phyloP scores from a whole-genome alignment of 2,113 vertebrate species.

The Stigmatopora nigra region DNA sequence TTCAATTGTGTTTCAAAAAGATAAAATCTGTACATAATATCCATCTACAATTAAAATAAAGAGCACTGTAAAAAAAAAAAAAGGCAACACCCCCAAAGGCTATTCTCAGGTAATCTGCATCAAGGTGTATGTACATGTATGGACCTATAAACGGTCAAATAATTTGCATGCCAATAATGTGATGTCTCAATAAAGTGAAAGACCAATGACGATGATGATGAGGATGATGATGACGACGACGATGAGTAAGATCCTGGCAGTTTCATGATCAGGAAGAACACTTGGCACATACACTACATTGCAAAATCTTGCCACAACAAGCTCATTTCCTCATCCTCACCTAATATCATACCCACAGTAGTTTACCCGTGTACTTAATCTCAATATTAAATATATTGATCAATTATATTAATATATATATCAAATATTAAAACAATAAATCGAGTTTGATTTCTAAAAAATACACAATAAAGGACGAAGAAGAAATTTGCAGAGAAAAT shows the following conservation, averaged over 20 bases:
- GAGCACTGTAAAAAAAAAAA: not conserved
- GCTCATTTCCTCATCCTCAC: not conserved
- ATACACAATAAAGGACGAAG: not conserved
- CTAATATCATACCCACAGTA: not conserved
- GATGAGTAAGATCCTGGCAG: constrained; percentile 24
- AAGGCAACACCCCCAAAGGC: not conserved
- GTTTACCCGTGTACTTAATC: not conserved
- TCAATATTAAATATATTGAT: no score
- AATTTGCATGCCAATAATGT: not conserved
- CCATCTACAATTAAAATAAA: not conserved
- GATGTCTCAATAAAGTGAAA: constrained; percentile 45
- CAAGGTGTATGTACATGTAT: not conserved
- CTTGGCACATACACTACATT: constrained; percentile 15
- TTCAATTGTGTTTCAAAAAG: not conserved
- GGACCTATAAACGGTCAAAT: constrained; percentile 37
- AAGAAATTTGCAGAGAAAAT: not conserved
- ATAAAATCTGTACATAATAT: not conserved
- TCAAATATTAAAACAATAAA: not conserved
- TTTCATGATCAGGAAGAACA: constrained; percentile 40
- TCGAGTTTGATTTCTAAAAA: no score
- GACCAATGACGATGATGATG: not conserved
- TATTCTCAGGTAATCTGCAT: not conserved
- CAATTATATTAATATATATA: not conserved
- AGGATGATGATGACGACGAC: not conserved
- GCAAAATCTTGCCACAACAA: constrained; percentile 14